phyloP scores from a whole-genome alignment of 2,113 vertebrate genomes.

The Dasypus novemcinctus region DNA sequence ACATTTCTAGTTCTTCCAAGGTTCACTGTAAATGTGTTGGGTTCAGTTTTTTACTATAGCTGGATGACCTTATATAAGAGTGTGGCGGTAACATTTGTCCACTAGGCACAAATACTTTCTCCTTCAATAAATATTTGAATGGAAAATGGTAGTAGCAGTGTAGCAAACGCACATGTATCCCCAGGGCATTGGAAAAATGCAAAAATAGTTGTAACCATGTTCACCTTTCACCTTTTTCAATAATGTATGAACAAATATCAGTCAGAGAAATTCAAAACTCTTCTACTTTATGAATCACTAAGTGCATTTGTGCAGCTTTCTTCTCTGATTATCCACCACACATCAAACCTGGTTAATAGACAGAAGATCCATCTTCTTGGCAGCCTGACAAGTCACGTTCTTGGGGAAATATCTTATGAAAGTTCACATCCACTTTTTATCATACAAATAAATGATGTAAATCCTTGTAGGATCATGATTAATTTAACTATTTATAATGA shows the following conservation, averaged over 20 bases:
- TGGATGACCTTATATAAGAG: neutral
- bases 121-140: neutral
- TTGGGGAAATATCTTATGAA: neutral
- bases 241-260: conserved; percentile 55
- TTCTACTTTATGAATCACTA: conserved; percentile 48
- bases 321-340: neutral
- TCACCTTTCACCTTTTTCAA: conserved; percentile 64
- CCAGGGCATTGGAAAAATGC: neutral
- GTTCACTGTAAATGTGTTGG: neutral
- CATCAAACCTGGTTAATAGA: too few relatives aligned
- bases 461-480: neutral
- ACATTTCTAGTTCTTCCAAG: neutral
- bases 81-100: neutral
- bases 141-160: neutral
- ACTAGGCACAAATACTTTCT: neutral
- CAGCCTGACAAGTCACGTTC: neutral
- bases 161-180: neutral
- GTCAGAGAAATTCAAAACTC: conserved; percentile 43
- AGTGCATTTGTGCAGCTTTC: neutral
- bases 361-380: neutral
- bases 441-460: neutral
- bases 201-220: neutral
- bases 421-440: neutral
- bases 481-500: too few relatives aligned
- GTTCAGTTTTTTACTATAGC: neutral